phyloP scores from a whole-genome alignment of 1,140 invertebrate species.

The Campoletis sonorensis region DNA sequence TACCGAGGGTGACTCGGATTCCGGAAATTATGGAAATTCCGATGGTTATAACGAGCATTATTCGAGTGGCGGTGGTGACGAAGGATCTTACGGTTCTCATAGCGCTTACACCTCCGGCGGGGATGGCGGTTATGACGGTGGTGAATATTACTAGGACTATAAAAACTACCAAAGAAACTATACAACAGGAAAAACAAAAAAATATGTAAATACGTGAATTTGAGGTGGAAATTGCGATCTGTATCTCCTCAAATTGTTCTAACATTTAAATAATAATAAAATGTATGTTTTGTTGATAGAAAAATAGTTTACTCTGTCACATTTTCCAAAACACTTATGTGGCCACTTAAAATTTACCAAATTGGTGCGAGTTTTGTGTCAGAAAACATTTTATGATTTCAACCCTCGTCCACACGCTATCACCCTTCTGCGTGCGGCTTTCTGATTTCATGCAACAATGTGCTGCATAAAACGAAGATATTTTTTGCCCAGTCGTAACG shows the following conservation, averaged over 20 bases:
- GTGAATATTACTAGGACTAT: slow-evolving; percentile 10
- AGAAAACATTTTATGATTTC: too few species aligned
- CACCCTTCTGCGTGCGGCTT: too few species aligned
- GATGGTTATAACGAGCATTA: slow-evolving; percentile 61
- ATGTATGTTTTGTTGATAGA: too few species aligned
- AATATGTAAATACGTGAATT: neutral
- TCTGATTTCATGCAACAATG: neutral
- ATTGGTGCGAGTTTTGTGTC: too few species aligned
- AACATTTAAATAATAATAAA: too few species aligned
- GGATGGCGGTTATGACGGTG: slow-evolving; percentile 61
- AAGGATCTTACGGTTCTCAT: slow-evolving; percentile 13
- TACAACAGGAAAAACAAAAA: neutral
- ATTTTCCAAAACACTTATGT: too few species aligned
- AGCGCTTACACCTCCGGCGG: slow-evolving; percentile 47
- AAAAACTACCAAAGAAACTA: neutral
- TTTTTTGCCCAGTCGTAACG: neutral
- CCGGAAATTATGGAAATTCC: slow-evolving; percentile 50
- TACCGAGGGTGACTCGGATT: slow-evolving; percentile 52
- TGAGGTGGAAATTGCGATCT: neutral
- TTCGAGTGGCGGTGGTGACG: slow-evolving; percentile 50
- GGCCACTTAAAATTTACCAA: too few species aligned
- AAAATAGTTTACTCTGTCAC: too few species aligned
- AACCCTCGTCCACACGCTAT: too few species aligned
- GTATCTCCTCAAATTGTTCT: neutral
- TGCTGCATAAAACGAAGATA: neutral